A percentile compares a stretch with the other conserved stretches of the same genome.
Conservation (phyloP, 2,113 vertebrate species). For the Thinocorus orbignyianus region DNA sequence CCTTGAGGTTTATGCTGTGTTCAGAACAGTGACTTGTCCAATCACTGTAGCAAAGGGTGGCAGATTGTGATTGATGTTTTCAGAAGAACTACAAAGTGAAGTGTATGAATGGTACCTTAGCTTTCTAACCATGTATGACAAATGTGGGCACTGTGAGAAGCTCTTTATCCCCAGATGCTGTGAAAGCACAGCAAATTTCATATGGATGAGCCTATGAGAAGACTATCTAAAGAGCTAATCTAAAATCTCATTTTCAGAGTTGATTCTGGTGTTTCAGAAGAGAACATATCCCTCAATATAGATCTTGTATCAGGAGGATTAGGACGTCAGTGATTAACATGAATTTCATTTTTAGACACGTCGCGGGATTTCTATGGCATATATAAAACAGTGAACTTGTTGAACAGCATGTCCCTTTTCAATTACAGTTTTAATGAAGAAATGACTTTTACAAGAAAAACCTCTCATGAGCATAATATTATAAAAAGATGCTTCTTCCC, state of each 20-base stretch:
- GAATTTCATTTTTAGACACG: constrained; percentile 31
- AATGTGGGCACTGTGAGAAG: not conserved
- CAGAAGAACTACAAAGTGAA: constrained; percentile 54
- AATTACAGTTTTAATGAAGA: constrained; percentile 64
- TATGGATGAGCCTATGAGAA: constrained; percentile 40
- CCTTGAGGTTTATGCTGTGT: constrained; percentile 57
- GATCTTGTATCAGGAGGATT: constrained; percentile 56
- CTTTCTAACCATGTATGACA: constrained; percentile 49
- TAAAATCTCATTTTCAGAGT: constrained; percentile 56
- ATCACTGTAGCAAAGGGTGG: not conserved
- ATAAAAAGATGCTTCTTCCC: not conserved
- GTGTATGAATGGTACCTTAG: constrained; percentile 43
- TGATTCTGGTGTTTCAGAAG: constrained; percentile 47
- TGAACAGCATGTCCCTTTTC: constrained; percentile 38
- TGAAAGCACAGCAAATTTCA: constrained; percentile 50
- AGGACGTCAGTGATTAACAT: constrained; percentile 50
- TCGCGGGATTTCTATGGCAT: not conserved
- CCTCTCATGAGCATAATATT: constrained; percentile 26
- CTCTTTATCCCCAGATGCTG: constrained; percentile 40
- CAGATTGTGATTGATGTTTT: constrained; percentile 67
- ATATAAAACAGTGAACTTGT: constrained; percentile 15
- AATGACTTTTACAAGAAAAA: constrained; percentile 40
- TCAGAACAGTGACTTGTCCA: constrained; percentile 60
- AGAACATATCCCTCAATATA: constrained; percentile 39
- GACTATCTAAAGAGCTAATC: constrained; percentile 41